These are phyloP conservation scores for Synergus gifuensis DNA, from an alignment of 2,888 invertebrate species.

Conservation along the genomic window DNA sequence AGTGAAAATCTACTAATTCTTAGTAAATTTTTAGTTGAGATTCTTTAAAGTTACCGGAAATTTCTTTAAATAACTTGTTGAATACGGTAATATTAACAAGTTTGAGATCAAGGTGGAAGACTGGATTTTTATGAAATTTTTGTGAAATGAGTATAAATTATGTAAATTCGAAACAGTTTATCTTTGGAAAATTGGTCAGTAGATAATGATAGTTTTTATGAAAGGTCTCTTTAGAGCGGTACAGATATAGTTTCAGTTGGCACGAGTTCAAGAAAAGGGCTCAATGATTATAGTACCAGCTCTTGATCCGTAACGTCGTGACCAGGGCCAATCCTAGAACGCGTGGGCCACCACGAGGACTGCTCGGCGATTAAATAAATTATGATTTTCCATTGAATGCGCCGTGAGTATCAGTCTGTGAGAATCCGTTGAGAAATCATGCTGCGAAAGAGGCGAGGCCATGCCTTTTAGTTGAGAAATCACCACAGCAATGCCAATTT, in stretches of 20 bases:
- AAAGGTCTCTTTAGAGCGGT: not conserved
- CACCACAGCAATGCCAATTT: constrained; percentile 24
- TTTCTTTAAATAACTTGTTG: too few relatives aligned
- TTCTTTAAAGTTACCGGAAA: too few relatives aligned
- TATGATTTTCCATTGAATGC: constrained; percentile 48
- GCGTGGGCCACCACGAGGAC: constrained; percentile 43
- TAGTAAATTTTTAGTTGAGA: too few relatives aligned
- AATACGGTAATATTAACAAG: too few relatives aligned
- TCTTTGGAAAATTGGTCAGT: not conserved
- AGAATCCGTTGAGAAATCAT: constrained; percentile 52
- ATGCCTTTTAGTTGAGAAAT: constrained; percentile 39
- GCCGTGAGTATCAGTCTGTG: not conserved
- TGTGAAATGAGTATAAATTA: too few relatives aligned
- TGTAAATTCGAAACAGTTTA: too few relatives aligned
- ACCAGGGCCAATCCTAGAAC: constrained; percentile 40
- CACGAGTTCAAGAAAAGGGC: constrained; percentile 6
- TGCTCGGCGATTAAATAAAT: constrained; percentile 49
- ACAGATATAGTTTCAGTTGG: not conserved
- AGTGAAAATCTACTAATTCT: too few relatives aligned
- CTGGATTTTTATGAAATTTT: too few relatives aligned
- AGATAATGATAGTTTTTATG: not conserved
- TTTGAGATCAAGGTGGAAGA: too few relatives aligned
- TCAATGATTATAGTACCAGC: not conserved
- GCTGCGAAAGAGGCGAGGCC: constrained; percentile 45
- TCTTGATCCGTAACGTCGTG: constrained; percentile 21